Evolutionary conservation across 2,797 vertebrate genomes (phyloP).

Genomic region (Lepus townsendii): DNA sequence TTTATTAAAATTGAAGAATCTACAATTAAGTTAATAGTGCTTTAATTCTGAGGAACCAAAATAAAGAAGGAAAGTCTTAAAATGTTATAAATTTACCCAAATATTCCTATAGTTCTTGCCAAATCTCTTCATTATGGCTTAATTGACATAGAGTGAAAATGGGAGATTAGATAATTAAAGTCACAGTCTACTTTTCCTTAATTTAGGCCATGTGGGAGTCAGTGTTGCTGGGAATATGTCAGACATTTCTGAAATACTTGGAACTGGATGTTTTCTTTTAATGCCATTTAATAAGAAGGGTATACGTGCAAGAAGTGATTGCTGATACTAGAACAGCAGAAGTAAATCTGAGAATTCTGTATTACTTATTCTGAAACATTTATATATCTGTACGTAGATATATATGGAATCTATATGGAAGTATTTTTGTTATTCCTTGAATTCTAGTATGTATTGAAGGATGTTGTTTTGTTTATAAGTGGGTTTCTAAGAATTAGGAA

Average conservation of each 20-base stretch:
- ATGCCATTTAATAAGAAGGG: background rate
- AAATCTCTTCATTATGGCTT: background rate
- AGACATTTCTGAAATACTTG: conserved; percentile 42
- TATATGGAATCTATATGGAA: background rate
- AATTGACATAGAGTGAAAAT: conserved; percentile 10
- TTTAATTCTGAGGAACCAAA: conserved; percentile 6
- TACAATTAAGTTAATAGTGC: background rate
- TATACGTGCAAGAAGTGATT: background rate
- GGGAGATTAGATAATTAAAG: conserved; percentile 28
- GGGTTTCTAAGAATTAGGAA: conserved; percentile 22
- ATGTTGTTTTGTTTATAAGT: conserved; percentile 10
- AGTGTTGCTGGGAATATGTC: background rate
- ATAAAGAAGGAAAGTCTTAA: conserved; percentile 10
- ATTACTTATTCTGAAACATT: conserved; percentile 22
- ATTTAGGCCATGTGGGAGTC: conserved; percentile 22
- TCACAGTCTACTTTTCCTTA: background rate
- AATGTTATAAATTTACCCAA: background rate
- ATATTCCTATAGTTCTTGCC: conserved; percentile 34
- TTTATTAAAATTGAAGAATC: conserved; percentile 34
- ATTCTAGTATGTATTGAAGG: conserved; percentile 8
- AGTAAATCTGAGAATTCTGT: conserved; percentile 16
- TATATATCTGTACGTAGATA: background rate
- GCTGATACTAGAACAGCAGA: background rate
- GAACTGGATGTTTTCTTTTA: background rate
- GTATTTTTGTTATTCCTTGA: conserved; percentile 34